phyloP scores from a whole-genome alignment of 2,888 invertebrate species.

The Diachrysia chrysitis region DNA sequence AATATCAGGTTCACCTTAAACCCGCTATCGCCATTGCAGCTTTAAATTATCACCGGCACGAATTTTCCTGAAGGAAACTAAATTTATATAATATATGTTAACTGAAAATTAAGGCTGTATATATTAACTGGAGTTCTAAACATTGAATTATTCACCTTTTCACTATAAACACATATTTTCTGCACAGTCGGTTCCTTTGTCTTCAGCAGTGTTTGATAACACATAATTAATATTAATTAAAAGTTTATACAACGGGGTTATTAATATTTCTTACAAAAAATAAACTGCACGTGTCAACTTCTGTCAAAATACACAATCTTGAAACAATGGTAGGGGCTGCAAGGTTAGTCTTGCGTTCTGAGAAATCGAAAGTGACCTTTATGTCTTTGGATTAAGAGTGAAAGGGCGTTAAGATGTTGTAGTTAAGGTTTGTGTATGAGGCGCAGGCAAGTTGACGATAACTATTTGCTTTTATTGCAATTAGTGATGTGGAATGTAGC shows the following conservation, averaged over 20 bases:
- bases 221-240: slow-evolving; percentile 46
- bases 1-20: slow-evolving; percentile 27
- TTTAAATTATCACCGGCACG: slow-evolving; percentile 36
- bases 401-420: slow-evolving; percentile 6
- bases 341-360: slow-evolving; percentile 10
- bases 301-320: slow-evolving; percentile 61
- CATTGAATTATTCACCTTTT: slow-evolving; percentile 22
- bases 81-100: slow-evolving; percentile 46
- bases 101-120: slow-evolving; percentile 45
- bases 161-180: slow-evolving; percentile 25
- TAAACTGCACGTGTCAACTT: slow-evolving; percentile 55
- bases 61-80: slow-evolving; percentile 41
- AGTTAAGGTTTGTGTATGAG: slow-evolving; percentile 31
- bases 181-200: slow-evolving; percentile 45
- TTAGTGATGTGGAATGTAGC: slow-evolving; percentile 50
- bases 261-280: slow-evolving; percentile 51
- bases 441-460: slow-evolving; percentile 34
- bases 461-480: slow-evolving; percentile 55
- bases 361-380: slow-evolving; percentile 28
- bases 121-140: slow-evolving; percentile 26
- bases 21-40: slow-evolving; percentile 33
- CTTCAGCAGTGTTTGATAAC: slow-evolving; percentile 46
- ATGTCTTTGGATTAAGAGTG: neutral
- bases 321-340: slow-evolving; percentile 54
- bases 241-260: slow-evolving; percentile 35